Conservation (phyloP, 2,888 invertebrate genomes). For the Tiphia femorata region DNA sequence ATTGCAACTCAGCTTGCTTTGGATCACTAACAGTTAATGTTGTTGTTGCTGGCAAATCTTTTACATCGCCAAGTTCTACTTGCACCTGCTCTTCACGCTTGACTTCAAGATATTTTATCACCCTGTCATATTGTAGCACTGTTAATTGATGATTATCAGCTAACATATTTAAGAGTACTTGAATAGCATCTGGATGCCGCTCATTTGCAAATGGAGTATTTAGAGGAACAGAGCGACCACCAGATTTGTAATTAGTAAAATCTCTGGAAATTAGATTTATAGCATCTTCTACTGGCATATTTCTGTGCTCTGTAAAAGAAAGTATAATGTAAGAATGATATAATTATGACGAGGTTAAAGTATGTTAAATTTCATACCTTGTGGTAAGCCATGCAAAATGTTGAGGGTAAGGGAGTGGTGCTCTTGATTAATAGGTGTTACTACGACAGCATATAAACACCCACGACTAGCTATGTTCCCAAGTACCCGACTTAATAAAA, state of each 20-base stretch:
- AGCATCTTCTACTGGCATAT: slow-evolving; percentile 96
- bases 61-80: slow-evolving; percentile 80
- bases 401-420: slow-evolving; percentile 90
- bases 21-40: slow-evolving; percentile 69
- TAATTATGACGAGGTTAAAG: background rate
- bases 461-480: slow-evolving; percentile 92
- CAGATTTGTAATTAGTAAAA: slow-evolving; percentile 75
- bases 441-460: slow-evolving; percentile 88
- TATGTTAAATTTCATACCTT: slow-evolving; percentile 73
- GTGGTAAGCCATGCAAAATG: slow-evolving; percentile 90
- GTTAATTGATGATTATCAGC: slow-evolving; percentile 86
- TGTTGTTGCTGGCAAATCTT: slow-evolving; percentile 68
- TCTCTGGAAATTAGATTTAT: slow-evolving; percentile 82
- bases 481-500: slow-evolving; percentile 82
- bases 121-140: slow-evolving; percentile 82
- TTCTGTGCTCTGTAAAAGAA: slow-evolving; percentile 85
- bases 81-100: slow-evolving; percentile 81
- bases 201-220: slow-evolving; percentile 71
- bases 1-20: slow-evolving; percentile 80
- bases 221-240: slow-evolving; percentile 72
- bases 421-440: slow-evolving; percentile 88
- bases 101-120: slow-evolving; percentile 81
- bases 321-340: too few species aligned
- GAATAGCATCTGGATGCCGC: slow-evolving; percentile 65
- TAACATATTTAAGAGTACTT: slow-evolving; percentile 77